Evolutionary conservation across 2,888 invertebrate species (phyloP).

Genomic region (Pristionchus maxplancki): DNA sequence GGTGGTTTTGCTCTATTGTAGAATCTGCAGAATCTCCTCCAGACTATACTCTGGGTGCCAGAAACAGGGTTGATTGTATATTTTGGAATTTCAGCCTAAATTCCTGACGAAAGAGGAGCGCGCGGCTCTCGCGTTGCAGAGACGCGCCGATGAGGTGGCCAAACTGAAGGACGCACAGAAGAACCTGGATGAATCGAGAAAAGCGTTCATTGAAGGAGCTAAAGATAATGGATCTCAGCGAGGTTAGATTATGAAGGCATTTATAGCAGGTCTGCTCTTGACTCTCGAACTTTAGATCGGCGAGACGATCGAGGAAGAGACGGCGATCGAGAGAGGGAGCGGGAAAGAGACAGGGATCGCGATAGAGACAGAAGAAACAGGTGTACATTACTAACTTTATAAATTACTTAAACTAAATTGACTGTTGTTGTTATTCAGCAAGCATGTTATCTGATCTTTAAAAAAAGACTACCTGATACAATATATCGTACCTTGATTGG

Average conservation of each 20-base stretch:
- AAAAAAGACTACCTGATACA: too few relatives aligned
- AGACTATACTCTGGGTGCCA: background rate
- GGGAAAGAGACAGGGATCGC: constrained; percentile 56
- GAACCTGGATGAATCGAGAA: constrained; percentile 83
- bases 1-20: background rate
- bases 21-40: background rate
- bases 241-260: background rate
- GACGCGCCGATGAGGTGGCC: constrained; percentile 90
- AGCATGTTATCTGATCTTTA: too few relatives aligned
- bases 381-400: too few relatives aligned
- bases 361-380: constrained; percentile 74
- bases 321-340: constrained; percentile 67
- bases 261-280: background rate
- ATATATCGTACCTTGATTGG: too few relatives aligned
- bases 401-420: too few relatives aligned
- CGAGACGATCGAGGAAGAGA: constrained; percentile 65
- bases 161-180: constrained; percentile 86
- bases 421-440: too few relatives aligned
- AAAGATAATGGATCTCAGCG: constrained; percentile 56
- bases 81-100: constrained; percentile 84
- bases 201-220: constrained; percentile 80
- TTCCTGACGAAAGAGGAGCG: constrained; percentile 97
- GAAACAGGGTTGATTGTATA: background rate
- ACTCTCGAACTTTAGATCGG: constrained; percentile 53
- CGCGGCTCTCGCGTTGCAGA: constrained; percentile 89